Evolutionary conservation across 2,888 invertebrate species (phyloP), one percentile per base, ranked within the genome.

Genomic region (Nomada goodeniana): DNA sequence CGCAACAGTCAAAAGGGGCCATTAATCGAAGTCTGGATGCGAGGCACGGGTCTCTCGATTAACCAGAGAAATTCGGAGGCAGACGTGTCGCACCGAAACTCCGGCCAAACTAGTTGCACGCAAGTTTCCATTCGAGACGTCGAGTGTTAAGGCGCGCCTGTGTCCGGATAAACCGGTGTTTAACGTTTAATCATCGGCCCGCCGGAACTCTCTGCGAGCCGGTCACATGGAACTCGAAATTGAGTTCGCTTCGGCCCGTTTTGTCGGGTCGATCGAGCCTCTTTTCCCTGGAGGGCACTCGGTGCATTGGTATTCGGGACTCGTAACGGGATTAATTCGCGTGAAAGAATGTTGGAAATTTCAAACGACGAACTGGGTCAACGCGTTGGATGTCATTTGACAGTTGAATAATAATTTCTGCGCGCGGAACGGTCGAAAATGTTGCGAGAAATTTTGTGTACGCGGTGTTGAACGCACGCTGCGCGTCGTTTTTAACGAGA

Each of bases 91-190:
- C 55, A 67, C 13, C 60, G 29, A 64, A 61, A 55, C 67, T 74
- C 52, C 13, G 53, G 61, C 42, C 64, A 1, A 80, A 80, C 80
- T 81, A 79, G 73, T 81, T 81, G 59, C 80, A 64, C 73, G 73
- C 65, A 59, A 80, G 73, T 80, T 81, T 81, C 80, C 73, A 81
- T 73, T 57, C 80, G 67, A 67, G 80, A 81, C 73, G 53, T 76
- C 65, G 79, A 44, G 64, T 50, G 70, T 79, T 75, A 63, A 75
- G 55, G 78, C 50, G 64, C 67, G 71, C 44, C 72, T 53, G 29
- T 42, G 78, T 65, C 18, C 44, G 50, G 55, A 63, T 63, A 63
- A 78, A 68, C 65, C 47, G 53, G 44, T 60, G 61, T 77, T 74
- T 60, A 80, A 47, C 79, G 78, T 65, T 65, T 60, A 55, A 80